A percentile compares a stretch with the other conserved stretches of the same genome.
phyloP scores from a whole-genome alignment of 1,140 invertebrate genomes.

The Hycleus cichorii region DNA sequence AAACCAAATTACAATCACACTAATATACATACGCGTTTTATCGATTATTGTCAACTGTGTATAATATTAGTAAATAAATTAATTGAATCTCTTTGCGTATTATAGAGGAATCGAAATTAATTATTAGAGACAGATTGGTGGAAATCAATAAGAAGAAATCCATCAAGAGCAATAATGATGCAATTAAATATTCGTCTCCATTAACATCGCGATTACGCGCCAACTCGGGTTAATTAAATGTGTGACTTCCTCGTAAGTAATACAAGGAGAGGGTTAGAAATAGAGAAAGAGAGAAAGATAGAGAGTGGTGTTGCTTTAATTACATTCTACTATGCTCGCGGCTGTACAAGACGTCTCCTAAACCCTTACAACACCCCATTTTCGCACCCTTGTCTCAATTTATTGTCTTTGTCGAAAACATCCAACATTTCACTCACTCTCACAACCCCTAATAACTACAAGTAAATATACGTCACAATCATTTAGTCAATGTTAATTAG shows the following conservation, averaged over 20 bases:
- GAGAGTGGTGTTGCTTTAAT: conserved; percentile 21
- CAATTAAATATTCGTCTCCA: conserved; percentile 38
- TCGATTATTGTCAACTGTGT: too few relatives aligned
- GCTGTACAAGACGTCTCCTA: conserved; percentile 18
- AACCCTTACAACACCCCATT: conserved; percentile 10
- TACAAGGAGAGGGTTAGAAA: too few relatives aligned
- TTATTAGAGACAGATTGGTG: background rate
- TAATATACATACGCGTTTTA: too few relatives aligned
- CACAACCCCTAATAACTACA: background rate
- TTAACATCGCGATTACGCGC: conserved; percentile 34
- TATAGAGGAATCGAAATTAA: background rate
- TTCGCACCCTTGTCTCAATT: conserved; percentile 16
- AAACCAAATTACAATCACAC: too few relatives aligned
- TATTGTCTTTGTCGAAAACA: conserved; percentile 7
- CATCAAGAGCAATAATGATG: conserved; percentile 27
- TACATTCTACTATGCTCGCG: conserved; percentile 23
- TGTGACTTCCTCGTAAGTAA: conserved; percentile 24
- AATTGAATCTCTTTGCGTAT: background rate
- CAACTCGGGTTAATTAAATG: conserved; percentile 28
- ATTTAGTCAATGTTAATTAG: background rate
- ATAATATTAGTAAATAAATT: too few relatives aligned
- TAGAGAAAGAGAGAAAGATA: too few relatives aligned
- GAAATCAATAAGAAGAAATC: conserved; percentile 13
- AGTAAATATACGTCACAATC: background rate
- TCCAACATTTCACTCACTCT: conserved; percentile 10